Evolutionary conservation across 1,140 invertebrate genomes (phyloP).

Genomic region (Apocrypta bakeri): DNA sequence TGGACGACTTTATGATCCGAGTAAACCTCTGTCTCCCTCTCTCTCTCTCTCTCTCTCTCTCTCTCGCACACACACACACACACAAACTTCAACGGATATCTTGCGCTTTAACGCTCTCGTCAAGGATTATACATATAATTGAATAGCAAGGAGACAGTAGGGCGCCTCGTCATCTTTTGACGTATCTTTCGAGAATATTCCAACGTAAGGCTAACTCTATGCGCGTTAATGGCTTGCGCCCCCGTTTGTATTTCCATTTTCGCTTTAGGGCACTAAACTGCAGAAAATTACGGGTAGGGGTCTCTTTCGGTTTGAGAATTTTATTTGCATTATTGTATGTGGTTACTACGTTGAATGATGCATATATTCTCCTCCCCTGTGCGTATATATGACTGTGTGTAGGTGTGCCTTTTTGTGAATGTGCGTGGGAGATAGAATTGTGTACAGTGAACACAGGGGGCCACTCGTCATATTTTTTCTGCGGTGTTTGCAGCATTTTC

Average conservation of each 20-base stretch:
- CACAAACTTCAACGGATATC: neutral
- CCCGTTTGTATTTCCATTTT: conserved; percentile 54
- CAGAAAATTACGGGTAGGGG: conserved; percentile 52
- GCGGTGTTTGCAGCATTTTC: neutral
- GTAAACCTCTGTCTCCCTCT: neutral
- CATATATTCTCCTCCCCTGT: neutral
- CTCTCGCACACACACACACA: too few species aligned
- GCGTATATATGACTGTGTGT: neutral
- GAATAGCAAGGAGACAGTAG: conserved; percentile 1
- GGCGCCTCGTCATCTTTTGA: neutral
- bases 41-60: too few species aligned
- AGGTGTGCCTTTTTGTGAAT: neutral
- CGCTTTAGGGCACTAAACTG: conserved; percentile 46
- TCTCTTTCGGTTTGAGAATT: conserved; percentile 12
- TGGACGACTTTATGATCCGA: neutral
- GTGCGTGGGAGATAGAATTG: neutral
- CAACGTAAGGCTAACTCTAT: too few species aligned
- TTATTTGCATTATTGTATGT: conserved; percentile 53
- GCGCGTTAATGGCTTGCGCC: conserved; percentile 21
- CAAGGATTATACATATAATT: conserved; percentile 7
- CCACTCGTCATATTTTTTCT: neutral
- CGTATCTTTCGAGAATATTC: neutral
- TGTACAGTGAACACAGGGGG: neutral
- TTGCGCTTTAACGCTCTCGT: neutral
- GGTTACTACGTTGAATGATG: conserved; percentile 9